Base-by-base conservation (phyloP, 2,888 invertebrate genomes). In the Anticlea derivata region DNA sequence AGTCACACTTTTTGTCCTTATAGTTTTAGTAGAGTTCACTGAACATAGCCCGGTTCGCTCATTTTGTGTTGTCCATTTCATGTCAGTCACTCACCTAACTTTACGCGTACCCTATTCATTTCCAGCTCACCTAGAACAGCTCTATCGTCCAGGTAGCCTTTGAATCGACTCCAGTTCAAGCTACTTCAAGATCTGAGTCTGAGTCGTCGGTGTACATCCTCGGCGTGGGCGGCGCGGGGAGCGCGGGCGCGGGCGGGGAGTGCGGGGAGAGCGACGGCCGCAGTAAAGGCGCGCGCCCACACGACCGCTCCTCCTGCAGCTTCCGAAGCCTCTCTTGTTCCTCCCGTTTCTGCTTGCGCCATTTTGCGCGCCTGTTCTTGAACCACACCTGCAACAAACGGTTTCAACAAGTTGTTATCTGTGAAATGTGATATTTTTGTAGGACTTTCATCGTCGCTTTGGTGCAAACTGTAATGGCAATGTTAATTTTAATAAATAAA, bases 281-380 rank as follows among this genome's bases (percentile, higher is more conserved):
- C 67, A 80, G 65, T 33, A 84, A 71, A 45, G 86, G 77, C 10
- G 83, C 77, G 22, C 89, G 82, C 8, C 89, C 90, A 62, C 86
- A 86, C 5, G 78, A 77, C 57, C 95, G 93, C 78, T 96, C 96
- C 80, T 96, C 95, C 75, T 96, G 96, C 55, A 96, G 80, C 83
- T 96, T 96, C 52, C 96, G 92, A 65, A 96, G 88, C 52, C 96
- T 89, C 83, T 96, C 95, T 83, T 96, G 95, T 79, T 96, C 95
- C 78, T 95, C 98, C 1, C 98, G 94, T 80, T 98, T 98, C 80
- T 97, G 97, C 76, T 98, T 98, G 64, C 98, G 94, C 98, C 98
- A 98, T 91, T 98, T 98, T 65, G 98, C 98, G 27, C 98, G 93
- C 11, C 98, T 93, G 81, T 98, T 98, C 87, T 98, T 98, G 87